Conservation (phyloP, 2,888 invertebrate genomes). For the Sphinx pinastri region DNA sequence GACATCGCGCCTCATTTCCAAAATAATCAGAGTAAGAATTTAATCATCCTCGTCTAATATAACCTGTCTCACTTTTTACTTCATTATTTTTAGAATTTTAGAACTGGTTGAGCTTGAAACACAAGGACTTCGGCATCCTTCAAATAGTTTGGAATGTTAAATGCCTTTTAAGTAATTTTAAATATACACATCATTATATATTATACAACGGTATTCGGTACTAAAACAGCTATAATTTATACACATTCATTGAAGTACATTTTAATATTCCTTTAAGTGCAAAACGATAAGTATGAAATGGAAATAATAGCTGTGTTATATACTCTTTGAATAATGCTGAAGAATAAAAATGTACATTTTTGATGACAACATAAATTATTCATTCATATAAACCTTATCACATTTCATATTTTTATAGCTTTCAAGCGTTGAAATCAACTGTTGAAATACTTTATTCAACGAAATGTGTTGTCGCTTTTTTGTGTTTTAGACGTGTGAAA, state of each 20-base stretch:
- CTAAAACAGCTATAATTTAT: constrained; percentile 46
- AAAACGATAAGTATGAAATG: constrained; percentile 25
- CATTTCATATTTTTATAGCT: constrained; percentile 42
- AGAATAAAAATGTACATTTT: constrained; percentile 38
- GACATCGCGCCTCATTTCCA: constrained; percentile 61
- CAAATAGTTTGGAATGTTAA: too few relatives aligned
- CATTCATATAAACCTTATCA: constrained; percentile 43
- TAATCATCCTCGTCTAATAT: constrained; percentile 67
- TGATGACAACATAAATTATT: constrained; percentile 43
- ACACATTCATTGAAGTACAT: constrained; percentile 6
- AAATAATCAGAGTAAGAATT: constrained; percentile 70
- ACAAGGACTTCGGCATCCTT: too few relatives aligned
- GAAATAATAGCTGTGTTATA: constrained; percentile 9
- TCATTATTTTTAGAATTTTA: neutral
- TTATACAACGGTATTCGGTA: neutral
- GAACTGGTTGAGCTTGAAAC: neutral
- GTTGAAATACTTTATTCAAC: too few relatives aligned
- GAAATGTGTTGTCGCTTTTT: too few relatives aligned
- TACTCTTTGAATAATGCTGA: constrained; percentile 10
- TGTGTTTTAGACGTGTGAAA: too few relatives aligned
- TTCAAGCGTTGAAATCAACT: constrained; percentile 33
- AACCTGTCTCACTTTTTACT: constrained; percentile 62
- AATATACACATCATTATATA: neutral
- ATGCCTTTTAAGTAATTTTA: neutral
- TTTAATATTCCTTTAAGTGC: constrained; percentile 18